phyloP scores from a whole-genome alignment of 2,888 invertebrate genomes.

The Drosophila sordidula region DNA sequence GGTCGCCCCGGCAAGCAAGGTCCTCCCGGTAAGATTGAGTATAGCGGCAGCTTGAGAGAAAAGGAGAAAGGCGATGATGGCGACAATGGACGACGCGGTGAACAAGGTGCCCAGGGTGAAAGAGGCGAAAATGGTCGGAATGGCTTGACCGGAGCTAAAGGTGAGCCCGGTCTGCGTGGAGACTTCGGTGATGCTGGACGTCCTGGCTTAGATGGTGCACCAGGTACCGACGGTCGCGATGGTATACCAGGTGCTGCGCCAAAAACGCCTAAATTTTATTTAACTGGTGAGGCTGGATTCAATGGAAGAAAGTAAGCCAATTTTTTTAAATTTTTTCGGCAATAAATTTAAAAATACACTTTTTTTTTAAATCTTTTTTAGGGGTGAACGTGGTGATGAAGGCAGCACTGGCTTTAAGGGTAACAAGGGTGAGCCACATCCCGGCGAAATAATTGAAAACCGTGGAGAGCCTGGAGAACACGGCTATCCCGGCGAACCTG shows the following conservation, averaged over 20 bases:
- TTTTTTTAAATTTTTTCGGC: not conserved
- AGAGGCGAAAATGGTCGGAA: constrained; percentile 75
- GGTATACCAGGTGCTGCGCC: constrained; percentile 86
- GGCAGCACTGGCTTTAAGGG: constrained; percentile 85
- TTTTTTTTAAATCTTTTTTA: constrained; percentile 22
- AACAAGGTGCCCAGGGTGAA: constrained; percentile 78
- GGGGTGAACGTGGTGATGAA: constrained; percentile 86
- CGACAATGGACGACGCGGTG: constrained; percentile 84
- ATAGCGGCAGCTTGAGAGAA: constrained; percentile 59
- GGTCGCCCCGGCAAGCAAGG: constrained; percentile 85
- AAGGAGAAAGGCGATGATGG: constrained; percentile 76
- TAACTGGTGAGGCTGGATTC: constrained; percentile 80
- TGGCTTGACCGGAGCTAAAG: constrained; percentile 81
- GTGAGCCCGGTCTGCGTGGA: constrained; percentile 81
- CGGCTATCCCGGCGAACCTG: constrained; percentile 86
- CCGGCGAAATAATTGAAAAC: constrained; percentile 86
- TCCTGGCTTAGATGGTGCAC: constrained; percentile 83
- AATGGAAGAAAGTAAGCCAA: constrained; percentile 79
- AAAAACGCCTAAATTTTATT: constrained; percentile 70
- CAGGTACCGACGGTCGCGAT: constrained; percentile 86
- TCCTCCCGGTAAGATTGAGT: constrained; percentile 73
- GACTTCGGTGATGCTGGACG: constrained; percentile 82
- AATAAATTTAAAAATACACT: not conserved
- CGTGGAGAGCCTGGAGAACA: constrained; percentile 85
- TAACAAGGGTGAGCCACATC: constrained; percentile 87